Base-by-base conservation (phyloP, 2,113 vertebrate genomes). In the Pithys albifrons region DNA sequence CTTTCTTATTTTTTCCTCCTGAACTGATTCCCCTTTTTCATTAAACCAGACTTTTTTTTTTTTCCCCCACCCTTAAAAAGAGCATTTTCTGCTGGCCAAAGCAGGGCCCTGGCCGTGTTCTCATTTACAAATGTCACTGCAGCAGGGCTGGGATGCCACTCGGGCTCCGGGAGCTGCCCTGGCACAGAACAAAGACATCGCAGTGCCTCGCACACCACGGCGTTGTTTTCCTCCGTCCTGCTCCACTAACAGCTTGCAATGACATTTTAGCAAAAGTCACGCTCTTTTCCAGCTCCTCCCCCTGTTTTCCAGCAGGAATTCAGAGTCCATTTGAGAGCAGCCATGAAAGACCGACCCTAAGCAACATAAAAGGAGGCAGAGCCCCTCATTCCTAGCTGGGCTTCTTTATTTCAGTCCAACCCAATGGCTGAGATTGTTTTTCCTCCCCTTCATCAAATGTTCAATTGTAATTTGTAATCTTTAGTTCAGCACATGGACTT, bases 121-220 rank as follows among this genome's bases (percentile, higher is more conserved):
- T 97, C 91, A 72, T 84, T 97, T 96, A 75, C 90, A 95, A 97
- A 96, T 97, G 93, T 95, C 95, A 96, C 69, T 35, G 88, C 90
- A 81, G 89, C 86, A 45, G 28, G 87, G 88, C 91, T 86, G 65
- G 61, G 74, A 78, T 59, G 43, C 92, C 33, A 88, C 67, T 82
- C 39, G 35, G 3, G 59, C 77, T 45, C 79, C 24, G 73, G 93
- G 91, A 80, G 74, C 92, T 81, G 82, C 1, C 17, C 79, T 94
- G 92, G 88, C 95, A 89, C 85, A 20, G 49, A 94, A 95, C 73
- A 96, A 97, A 96, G 87, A 79, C 89, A 4, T 33, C 25, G 88
- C 94, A 94, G 91, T 78, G 85, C 77, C 76, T 91, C 22, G 33
- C 78, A 96, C 73, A 85, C 76, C 88, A 78, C 79, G 41, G 45